These are phyloP conservation scores for Prochilodus magdalenae DNA, from an alignment of 2,113 vertebrate species.

Conservation along the genomic window DNA sequence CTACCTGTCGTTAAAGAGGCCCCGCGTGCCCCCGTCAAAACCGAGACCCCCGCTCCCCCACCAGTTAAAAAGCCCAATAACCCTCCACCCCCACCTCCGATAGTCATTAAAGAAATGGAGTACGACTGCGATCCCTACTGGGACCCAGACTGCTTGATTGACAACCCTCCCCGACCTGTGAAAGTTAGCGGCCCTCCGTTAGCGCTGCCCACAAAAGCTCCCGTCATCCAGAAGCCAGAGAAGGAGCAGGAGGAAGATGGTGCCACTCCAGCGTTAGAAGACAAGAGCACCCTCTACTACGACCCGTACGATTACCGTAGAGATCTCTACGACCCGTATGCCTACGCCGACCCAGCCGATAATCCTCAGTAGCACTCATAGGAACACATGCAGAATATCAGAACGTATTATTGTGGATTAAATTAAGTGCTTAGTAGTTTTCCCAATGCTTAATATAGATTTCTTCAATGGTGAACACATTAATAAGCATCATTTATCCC, in stretches of 20 bases:
- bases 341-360: constrained; percentile 56
- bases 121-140: constrained; percentile 77
- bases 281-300: constrained; percentile 47
- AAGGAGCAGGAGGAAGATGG: constrained; percentile 50
- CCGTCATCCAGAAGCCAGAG: neutral
- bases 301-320: constrained; percentile 70
- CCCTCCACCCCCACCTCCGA: constrained; percentile 51
- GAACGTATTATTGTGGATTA: too few species aligned
- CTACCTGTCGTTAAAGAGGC: constrained; percentile 49
- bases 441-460: too few species aligned
- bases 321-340: constrained; percentile 70
- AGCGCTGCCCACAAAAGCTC: constrained; percentile 4
- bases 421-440: too few species aligned
- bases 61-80: constrained; percentile 52
- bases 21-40: constrained; percentile 27
- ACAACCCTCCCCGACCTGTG: constrained; percentile 63
- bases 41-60: neutral
- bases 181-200: constrained; percentile 27
- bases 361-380: constrained; percentile 48
- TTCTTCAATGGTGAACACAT: too few species aligned
- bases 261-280: neutral
- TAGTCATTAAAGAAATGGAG: constrained; percentile 66
- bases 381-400: too few species aligned
- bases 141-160: constrained; percentile 77
- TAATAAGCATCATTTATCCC: too few species aligned